phyloP scores from a whole-genome alignment of 1,140 invertebrate species.

The Eumeta japonica region DNA sequence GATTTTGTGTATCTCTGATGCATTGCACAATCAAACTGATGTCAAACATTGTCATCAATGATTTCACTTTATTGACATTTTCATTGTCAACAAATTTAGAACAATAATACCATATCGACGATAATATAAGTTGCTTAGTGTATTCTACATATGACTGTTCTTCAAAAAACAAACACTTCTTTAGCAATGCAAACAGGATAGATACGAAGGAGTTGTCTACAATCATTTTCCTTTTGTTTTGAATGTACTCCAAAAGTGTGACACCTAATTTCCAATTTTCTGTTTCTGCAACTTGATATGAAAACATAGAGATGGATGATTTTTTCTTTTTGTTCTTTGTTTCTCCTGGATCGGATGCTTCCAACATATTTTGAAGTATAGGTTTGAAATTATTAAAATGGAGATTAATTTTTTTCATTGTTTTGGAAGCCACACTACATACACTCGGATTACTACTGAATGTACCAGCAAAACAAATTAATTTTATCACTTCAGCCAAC shows the following conservation, averaged over 20 bases:
- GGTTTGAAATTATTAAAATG: slow-evolving; percentile 63
- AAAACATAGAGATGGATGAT: slow-evolving; percentile 44
- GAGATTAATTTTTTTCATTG: slow-evolving; percentile 70
- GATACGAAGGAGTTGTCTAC: slow-evolving; percentile 67
- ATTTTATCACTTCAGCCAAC: slow-evolving; percentile 42
- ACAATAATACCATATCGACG: slow-evolving; percentile 73
- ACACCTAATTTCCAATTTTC: slow-evolving; percentile 75
- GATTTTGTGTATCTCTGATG: slow-evolving; percentile 85
- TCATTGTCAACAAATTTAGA: slow-evolving; percentile 57
- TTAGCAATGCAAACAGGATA: slow-evolving; percentile 78
- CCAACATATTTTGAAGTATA: slow-evolving; percentile 62
- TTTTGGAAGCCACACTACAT: slow-evolving; percentile 60
- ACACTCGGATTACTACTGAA: slow-evolving; percentile 60
- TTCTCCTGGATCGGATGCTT: slow-evolving; percentile 32
- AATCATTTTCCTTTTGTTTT: slow-evolving; percentile 76
- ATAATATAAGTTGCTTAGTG: slow-evolving; percentile 81
- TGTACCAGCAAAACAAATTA: slow-evolving; percentile 53
- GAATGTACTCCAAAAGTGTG: slow-evolving; percentile 79
- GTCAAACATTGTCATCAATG: slow-evolving; percentile 66
- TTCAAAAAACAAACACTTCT: slow-evolving; percentile 76
- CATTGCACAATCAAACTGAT: slow-evolving; percentile 84
- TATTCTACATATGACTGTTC: slow-evolving; percentile 85
- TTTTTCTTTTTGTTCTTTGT: slow-evolving; percentile 39
- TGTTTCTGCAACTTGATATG: slow-evolving; percentile 61
- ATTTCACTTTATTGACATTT: slow-evolving; percentile 46